A percentile compares a stretch with the other conserved stretches of the same genome.
Evolutionary conservation across 37 sponge, comb jelly and placozoan genomes (phyloP).

Genomic region (Amphimedon queenslandica): DNA sequence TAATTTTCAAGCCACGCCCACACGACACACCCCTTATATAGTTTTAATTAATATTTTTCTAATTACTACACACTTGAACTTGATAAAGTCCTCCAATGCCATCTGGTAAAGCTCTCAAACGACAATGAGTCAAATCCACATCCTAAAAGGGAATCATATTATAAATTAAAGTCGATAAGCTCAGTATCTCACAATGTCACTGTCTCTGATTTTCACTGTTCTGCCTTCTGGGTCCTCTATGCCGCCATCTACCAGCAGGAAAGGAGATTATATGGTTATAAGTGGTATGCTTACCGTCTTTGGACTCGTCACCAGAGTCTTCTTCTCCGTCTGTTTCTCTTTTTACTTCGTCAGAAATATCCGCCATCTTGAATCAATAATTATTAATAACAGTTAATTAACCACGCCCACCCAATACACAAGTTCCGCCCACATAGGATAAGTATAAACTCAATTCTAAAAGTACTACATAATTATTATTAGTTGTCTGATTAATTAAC

Average conservation of each 20-base stretch:
- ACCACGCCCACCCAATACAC: too few relatives aligned
- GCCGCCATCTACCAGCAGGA: background rate
- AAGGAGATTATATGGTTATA: background rate
- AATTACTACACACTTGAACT: constrained; percentile 1
- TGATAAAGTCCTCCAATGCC: constrained; percentile 13
- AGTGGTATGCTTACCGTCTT: background rate
- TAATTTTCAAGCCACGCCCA: too few relatives aligned
- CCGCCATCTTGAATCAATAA: background rate
- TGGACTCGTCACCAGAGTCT: background rate
- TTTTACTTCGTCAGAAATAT: background rate
- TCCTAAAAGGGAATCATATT: constrained; percentile 23
- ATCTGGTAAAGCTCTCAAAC: constrained; percentile 29
- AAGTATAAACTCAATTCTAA: too few relatives aligned
- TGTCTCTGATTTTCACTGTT: constrained; percentile 8
- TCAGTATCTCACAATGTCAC: constrained; percentile 11
- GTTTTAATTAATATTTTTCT: background rate
- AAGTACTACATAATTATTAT: too few relatives aligned
- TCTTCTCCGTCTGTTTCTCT: background rate
- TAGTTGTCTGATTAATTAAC: too few relatives aligned
- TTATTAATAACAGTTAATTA: too few relatives aligned
- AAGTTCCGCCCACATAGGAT: too few relatives aligned
- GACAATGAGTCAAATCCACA: constrained; percentile 53
- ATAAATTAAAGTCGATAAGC: background rate
- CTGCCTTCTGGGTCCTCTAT: constrained; percentile 3
- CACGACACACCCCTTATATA: too few relatives aligned